These are phyloP conservation scores for Heliocidaris erythrogramma DNA, from an alignment of 35 echinoderm and acorn worm species.

Conservation along the genomic window DNA sequence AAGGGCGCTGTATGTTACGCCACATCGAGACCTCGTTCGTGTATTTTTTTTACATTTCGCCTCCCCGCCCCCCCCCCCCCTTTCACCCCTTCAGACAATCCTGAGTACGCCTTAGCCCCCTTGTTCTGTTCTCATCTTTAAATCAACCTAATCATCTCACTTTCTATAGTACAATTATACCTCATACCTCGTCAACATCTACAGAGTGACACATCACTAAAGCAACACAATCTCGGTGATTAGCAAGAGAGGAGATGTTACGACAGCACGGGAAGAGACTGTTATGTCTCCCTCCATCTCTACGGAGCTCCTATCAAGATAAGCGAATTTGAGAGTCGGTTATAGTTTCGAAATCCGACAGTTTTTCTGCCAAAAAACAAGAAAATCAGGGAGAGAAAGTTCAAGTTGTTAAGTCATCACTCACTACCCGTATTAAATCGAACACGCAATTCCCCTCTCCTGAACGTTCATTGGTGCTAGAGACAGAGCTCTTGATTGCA, in stretches of 20 bases:
- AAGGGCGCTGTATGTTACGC: too few species aligned
- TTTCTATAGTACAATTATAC: too few species aligned
- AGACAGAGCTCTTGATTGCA: not conserved
- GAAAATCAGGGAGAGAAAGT: not conserved
- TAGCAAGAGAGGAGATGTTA: not conserved
- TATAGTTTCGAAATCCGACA: constrained; percentile 20
- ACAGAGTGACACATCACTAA: not conserved
- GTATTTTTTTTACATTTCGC: too few species aligned
- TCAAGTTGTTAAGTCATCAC: constrained; percentile 35
- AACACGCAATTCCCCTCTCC: not conserved
- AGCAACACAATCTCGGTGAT: not conserved
- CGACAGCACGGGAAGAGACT: not conserved
- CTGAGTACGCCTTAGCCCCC: too few species aligned
- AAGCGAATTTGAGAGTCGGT: constrained; percentile 15
- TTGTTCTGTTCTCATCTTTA: too few species aligned
- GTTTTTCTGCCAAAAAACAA: not conserved
- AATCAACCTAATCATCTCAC: too few species aligned
- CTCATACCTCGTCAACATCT: too few species aligned
- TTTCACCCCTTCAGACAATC: too few species aligned
- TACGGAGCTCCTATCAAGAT: not conserved
- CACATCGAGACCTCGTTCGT: too few species aligned
- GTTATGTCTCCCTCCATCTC: constrained; percentile 16
- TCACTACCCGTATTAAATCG: not conserved
- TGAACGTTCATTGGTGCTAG: not conserved
- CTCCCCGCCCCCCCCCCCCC: too few species aligned